Conservation (phyloP, 2,888 invertebrate genomes). For the Eurytoma adleriae region DNA sequence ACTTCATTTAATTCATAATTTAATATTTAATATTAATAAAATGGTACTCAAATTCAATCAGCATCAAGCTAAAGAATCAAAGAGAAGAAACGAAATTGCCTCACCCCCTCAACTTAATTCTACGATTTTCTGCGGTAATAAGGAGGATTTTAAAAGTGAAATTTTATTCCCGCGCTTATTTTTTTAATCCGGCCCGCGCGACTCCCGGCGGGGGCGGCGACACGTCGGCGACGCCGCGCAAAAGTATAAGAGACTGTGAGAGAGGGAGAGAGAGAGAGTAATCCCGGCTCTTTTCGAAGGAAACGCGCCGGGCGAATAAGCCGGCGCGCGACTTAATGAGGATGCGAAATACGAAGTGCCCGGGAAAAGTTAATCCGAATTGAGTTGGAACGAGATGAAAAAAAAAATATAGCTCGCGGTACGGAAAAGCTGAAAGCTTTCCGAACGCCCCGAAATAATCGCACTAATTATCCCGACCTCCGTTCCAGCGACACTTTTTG, state of each 20-base stretch:
- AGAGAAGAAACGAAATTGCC: neutral
- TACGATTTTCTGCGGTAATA: constrained; percentile 6
- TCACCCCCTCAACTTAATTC: neutral
- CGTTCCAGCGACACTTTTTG: too few species aligned
- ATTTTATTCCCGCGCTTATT: constrained; percentile 43
- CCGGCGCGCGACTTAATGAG: constrained; percentile 15
- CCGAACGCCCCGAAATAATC: too few species aligned
- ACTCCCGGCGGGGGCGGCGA: neutral
- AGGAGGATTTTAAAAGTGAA: constrained; percentile 32
- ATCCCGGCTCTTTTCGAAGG: constrained; percentile 5
- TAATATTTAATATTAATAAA: too few species aligned
- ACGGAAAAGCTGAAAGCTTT: too few species aligned
- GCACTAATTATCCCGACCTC: too few species aligned
- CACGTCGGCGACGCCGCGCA: neutral
- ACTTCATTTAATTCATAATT: too few species aligned
- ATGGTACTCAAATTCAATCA: neutral
- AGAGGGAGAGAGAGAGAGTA: constrained; percentile 14
- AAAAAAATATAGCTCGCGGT: too few species aligned
- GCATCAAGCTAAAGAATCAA: neutral
- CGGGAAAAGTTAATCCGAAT: constrained; percentile 2
- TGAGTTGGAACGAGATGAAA: neutral
- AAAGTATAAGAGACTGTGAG: too few species aligned
- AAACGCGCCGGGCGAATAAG: neutral
- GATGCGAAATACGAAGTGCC: constrained; percentile 17
- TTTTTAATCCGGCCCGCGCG: constrained; percentile 35